Conservation (phyloP, 92 coral and sea anemone species). For the Palythoa heliodiscus region DNA sequence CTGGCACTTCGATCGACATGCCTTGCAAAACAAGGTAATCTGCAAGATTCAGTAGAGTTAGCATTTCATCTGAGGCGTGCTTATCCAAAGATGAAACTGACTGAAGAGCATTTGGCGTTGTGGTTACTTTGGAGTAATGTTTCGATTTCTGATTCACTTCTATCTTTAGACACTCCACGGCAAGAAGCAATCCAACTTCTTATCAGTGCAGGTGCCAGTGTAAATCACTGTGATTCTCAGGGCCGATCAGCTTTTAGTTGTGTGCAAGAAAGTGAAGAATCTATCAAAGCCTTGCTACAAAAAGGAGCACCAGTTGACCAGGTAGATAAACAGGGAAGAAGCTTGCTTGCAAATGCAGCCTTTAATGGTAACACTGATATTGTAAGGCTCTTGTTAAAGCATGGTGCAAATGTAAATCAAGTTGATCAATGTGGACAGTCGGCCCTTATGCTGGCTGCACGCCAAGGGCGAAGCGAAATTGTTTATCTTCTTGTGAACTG, state of each 20-base stretch:
- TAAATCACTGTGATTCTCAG: constrained; percentile 52
- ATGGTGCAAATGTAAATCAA: constrained; percentile 96
- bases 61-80: constrained; percentile 95
- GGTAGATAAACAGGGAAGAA: constrained; percentile 85
- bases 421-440: constrained; percentile 92
- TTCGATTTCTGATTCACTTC: constrained; percentile 70
- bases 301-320: constrained; percentile 81
- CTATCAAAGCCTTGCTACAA: constrained; percentile 63
- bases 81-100: constrained; percentile 68
- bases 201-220: constrained; percentile 77
- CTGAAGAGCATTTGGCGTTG: constrained; percentile 80
- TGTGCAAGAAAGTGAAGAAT: constrained; percentile 79
- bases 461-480: constrained; percentile 92
- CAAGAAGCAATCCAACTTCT: constrained; percentile 79
- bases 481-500: constrained; percentile 95
- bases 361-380: constrained; percentile 85
- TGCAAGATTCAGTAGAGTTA: constrained; percentile 77
- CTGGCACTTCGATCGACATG: constrained; percentile 87
- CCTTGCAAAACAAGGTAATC: constrained; percentile 76
- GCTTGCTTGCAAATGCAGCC: constrained; percentile 90
- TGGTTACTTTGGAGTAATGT: constrained; percentile 98
- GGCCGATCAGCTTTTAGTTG: constrained; percentile 52
- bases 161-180: constrained; percentile 64
- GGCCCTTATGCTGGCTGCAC: constrained; percentile 87
- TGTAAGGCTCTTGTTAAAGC: constrained; percentile 80